A percentile compares a stretch with the other conserved stretches of the same genome.
phyloP scores from a whole-genome alignment of 2,888 invertebrate genomes.

The Rotaria sp. region DNA sequence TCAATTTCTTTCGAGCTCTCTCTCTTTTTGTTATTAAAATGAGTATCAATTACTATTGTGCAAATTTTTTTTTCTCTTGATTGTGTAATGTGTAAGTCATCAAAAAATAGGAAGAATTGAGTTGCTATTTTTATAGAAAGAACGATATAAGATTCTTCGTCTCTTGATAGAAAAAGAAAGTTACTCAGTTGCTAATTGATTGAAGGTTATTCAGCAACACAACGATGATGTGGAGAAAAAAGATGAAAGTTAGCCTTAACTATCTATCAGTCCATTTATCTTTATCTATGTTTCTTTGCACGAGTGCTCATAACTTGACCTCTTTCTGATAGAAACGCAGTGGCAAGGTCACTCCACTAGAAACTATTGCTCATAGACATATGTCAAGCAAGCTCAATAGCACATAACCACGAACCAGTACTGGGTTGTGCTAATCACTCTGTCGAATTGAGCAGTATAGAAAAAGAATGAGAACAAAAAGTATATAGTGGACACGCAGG shows the following conservation, averaged over 20 bases:
- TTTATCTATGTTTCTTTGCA: not conserved
- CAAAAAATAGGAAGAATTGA: not conserved
- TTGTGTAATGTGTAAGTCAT: not conserved
- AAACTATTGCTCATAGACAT: not conserved
- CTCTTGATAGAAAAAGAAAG: not conserved
- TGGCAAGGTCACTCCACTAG: not conserved
- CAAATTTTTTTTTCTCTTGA: not conserved
- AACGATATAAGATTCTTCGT: not conserved
- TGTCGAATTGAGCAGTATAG: not conserved
- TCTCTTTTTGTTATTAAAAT: not conserved
- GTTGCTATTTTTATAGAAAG: not conserved
- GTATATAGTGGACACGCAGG: not conserved
- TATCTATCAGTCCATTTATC: not conserved
- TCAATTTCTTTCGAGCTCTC: not conserved
- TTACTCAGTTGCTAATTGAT: conserved; percentile 6
- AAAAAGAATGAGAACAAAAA: not conserved
- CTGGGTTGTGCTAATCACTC: not conserved
- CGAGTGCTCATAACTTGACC: conserved; percentile 14
- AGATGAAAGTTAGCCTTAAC: not conserved
- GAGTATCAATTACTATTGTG: conserved; percentile 6
- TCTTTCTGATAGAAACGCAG: not conserved
- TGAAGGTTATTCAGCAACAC: not conserved
- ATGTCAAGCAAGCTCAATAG: not conserved
- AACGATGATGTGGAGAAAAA: not conserved
- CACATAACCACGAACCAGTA: not conserved